Conservation (phyloP, 2,797 vertebrate genomes). For the Coranthus polyacanthus region DNA sequence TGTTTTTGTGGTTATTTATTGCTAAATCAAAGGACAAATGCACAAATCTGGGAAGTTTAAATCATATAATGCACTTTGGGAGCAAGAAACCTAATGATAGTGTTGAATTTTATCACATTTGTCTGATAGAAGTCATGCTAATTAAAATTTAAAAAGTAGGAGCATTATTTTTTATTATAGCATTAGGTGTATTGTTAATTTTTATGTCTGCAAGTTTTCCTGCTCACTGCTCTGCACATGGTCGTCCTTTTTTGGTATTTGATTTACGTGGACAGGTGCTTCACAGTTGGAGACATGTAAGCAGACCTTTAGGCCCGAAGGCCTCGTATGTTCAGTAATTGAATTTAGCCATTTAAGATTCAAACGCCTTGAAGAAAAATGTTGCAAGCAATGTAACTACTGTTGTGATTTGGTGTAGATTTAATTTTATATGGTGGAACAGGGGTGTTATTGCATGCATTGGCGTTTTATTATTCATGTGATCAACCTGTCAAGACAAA, state of each 20-base stretch:
- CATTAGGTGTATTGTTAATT: slow-evolving; percentile 1
- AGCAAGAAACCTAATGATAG: background rate
- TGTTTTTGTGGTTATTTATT: background rate
- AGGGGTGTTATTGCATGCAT: slow-evolving; percentile 8
- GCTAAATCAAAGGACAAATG: slow-evolving; percentile 18
- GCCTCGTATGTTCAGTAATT: background rate
- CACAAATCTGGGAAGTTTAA: slow-evolving; percentile 18
- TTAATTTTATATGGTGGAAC: background rate
- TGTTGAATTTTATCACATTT: background rate
- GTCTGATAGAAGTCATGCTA: background rate
- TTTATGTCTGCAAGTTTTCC: background rate
- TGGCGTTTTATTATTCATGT: background rate
- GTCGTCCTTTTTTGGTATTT: slow-evolving; percentile 3
- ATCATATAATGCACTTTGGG: slow-evolving; percentile 16
- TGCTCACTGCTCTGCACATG: slow-evolving; percentile 9
- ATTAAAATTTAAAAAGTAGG: too few relatives aligned
- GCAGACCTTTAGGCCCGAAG: slow-evolving; percentile 14
- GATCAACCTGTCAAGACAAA: background rate
- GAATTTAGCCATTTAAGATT: slow-evolving; percentile 13
- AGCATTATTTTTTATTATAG: too few relatives aligned
- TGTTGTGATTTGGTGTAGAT: background rate
- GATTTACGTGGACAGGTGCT: slow-evolving; percentile 55
- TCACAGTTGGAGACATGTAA: slow-evolving; percentile 7
- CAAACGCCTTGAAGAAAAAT: background rate
- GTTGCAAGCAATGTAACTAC: background rate